Percentiles rank a stretch among this genome's conserved stretches.
Conservation (phyloP, 2,113 vertebrate genomes). For the Edolisoma coerulescens region DNA sequence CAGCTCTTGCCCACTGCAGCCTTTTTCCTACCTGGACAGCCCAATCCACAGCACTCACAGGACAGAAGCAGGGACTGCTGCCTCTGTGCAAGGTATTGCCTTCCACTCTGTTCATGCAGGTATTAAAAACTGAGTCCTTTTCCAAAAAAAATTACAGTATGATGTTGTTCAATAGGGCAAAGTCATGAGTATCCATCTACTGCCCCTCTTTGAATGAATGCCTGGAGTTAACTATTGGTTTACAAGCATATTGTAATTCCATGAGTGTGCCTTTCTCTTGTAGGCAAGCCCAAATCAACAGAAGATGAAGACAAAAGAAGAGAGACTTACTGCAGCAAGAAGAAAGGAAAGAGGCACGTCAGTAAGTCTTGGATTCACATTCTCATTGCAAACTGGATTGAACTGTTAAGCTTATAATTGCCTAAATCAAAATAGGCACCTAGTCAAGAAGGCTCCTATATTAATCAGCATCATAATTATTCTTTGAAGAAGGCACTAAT, state of each 20-base stretch:
- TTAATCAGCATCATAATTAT: background rate
- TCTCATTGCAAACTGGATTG: background rate
- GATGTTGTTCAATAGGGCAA: background rate
- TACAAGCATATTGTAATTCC: background rate
- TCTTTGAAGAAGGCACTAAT: background rate
- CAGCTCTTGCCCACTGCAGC: background rate
- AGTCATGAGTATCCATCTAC: rapidly evolving
- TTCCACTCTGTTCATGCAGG: background rate
- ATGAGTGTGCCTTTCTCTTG: background rate
- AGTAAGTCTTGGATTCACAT: background rate
- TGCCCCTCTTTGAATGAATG: background rate
- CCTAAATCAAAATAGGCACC: constrained; percentile 17
- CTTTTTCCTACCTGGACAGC: background rate
- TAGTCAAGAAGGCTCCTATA: background rate
- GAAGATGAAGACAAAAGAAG: background rate
- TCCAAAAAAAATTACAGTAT: background rate
- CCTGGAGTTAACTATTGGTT: background rate
- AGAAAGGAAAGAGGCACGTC: background rate
- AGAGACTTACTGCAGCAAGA: background rate
- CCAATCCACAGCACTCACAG: background rate
- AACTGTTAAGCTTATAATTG: constrained; percentile 5
- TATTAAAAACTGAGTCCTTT: background rate
- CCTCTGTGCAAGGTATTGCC: background rate
- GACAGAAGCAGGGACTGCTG: background rate
- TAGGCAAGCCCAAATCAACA: background rate